A percentile compares a stretch with the other conserved stretches of the same genome.
phyloP scores from a whole-genome alignment of 2,113 vertebrate species.

The Tricholaema leucomelas region DNA sequence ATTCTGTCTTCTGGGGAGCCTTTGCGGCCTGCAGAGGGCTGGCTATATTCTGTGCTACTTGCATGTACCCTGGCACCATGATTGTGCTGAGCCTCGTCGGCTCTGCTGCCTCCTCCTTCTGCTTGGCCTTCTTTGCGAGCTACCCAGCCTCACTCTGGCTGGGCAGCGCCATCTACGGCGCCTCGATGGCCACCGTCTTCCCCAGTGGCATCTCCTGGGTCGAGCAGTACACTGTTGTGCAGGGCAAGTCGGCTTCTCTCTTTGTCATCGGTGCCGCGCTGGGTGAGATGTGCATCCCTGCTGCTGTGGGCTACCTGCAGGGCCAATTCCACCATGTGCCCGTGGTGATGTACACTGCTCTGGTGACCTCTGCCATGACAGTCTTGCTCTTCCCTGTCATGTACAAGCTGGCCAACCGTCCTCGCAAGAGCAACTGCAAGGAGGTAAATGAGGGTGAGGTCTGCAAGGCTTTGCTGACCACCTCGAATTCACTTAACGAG shows the following conservation, averaged over 20 bases:
- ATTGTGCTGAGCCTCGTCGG: slow-evolving; percentile 85
- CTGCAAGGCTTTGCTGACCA: slow-evolving; percentile 79
- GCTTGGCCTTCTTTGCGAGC: slow-evolving; percentile 80
- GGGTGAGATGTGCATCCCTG: slow-evolving; percentile 93
- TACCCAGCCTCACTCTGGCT: slow-evolving; percentile 77
- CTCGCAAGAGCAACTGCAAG: slow-evolving; percentile 6
- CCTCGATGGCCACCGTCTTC: slow-evolving; percentile 90
- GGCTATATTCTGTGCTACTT: slow-evolving; percentile 85
- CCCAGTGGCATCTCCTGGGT: slow-evolving; percentile 94
- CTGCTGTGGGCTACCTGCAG: slow-evolving; percentile 79
- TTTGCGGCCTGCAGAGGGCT: slow-evolving; percentile 85
- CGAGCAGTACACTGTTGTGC: slow-evolving; percentile 90
- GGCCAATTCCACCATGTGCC: slow-evolving; percentile 74
- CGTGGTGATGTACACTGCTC: slow-evolving; percentile 81
- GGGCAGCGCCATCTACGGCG: slow-evolving; percentile 82
- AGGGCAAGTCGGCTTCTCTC: slow-evolving; percentile 76
- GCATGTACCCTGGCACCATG: slow-evolving; percentile 84
- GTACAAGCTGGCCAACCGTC: slow-evolving; percentile 82
- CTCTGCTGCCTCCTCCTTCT: slow-evolving; percentile 75
- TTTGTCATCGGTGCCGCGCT: slow-evolving; percentile 88
- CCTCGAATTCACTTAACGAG: slow-evolving; percentile 71
- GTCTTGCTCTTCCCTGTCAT: slow-evolving; percentile 88
- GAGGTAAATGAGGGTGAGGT: slow-evolving; percentile 73
- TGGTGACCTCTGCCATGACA: slow-evolving; percentile 77
- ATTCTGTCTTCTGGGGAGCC: slow-evolving; percentile 89